These are phyloP conservation scores for Drosophila conformis DNA, from an alignment of 2,888 invertebrate genomes.

Conservation along the genomic window DNA sequence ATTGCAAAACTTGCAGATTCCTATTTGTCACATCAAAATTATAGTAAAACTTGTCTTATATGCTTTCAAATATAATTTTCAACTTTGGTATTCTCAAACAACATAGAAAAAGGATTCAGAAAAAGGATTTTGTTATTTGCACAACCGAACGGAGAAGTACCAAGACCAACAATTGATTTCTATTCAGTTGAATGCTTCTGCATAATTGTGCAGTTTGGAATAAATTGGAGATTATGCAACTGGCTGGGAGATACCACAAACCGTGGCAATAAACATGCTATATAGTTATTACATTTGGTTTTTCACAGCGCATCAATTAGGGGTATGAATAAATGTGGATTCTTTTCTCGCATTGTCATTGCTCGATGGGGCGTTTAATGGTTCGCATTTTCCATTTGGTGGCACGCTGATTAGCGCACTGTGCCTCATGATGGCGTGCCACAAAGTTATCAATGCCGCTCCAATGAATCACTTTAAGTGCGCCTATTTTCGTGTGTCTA, in stretches of 20 bases:
- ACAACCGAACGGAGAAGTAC: not conserved
- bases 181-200: not conserved
- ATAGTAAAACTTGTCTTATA: not conserved
- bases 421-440: conserved; percentile 58
- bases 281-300: conserved; percentile 7
- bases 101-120: not conserved
- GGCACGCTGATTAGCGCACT: conserved; percentile 42
- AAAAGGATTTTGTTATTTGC: not conserved
- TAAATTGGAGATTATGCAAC: conserved; percentile 5
- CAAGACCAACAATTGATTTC: not conserved
- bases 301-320: conserved; percentile 21
- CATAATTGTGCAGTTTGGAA: not conserved
- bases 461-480: conserved; percentile 71
- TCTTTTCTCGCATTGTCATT: conserved; percentile 33
- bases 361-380: conserved; percentile 47
- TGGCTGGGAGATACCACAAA: not conserved
- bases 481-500: conserved; percentile 52
- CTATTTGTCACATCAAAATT: not conserved
- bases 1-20: not conserved
- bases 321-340: conserved; percentile 19
- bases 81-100: not conserved
- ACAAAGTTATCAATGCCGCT: conserved; percentile 68
- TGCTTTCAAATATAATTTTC: not conserved
- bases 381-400: conserved; percentile 42
- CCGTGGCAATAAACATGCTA: not conserved